A percentile compares a stretch with the other conserved stretches of the same genome.
Conservation (phyloP, 1,140 invertebrate genomes). For the Semibalanus balanoides region DNA sequence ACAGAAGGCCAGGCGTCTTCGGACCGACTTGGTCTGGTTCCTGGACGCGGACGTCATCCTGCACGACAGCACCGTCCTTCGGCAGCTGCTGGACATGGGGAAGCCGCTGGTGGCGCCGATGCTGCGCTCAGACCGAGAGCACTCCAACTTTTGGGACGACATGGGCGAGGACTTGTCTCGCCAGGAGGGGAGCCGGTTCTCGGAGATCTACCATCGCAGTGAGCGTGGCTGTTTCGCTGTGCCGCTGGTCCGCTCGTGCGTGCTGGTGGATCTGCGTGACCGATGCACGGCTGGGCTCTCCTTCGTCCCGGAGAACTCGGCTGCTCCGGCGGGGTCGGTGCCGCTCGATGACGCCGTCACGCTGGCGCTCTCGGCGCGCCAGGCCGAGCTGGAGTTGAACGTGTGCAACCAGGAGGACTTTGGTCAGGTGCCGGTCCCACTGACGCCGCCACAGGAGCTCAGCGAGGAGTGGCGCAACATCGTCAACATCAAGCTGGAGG, state of each 20-base stretch:
- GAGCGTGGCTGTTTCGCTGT: too few species aligned
- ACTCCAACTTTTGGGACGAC: conserved; percentile 93
- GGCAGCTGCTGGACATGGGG: too few species aligned
- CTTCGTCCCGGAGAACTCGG: conserved; percentile 50
- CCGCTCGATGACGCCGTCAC: conserved; percentile 87
- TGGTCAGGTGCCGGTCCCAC: too few species aligned
- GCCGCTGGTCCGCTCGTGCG: too few species aligned
- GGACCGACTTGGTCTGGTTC: too few species aligned
- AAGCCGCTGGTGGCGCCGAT: conserved; percentile 72
- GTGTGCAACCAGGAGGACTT: too few species aligned
- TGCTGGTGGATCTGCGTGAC: conserved; percentile 54
- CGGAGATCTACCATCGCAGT: conserved; percentile 56
- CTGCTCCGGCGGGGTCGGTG: conserved; percentile 49
- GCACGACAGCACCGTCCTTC: too few species aligned
- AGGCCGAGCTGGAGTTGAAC: too few species aligned
- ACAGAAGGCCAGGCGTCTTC: too few species aligned
- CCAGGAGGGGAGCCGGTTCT: conserved; percentile 67
- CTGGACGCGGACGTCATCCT: too few species aligned
- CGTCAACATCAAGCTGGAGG: conserved; percentile 42
- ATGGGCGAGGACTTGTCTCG: conserved; percentile 84
- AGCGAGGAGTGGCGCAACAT: conserved; percentile 55
- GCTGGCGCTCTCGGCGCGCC: too few species aligned
- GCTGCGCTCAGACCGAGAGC: conserved; percentile 69
- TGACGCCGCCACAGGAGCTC: too few species aligned
- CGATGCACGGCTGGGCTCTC: conserved; percentile 49